phyloP scores from a whole-genome alignment of 2,113 vertebrate species.

The Orientallactaga bullata region DNA sequence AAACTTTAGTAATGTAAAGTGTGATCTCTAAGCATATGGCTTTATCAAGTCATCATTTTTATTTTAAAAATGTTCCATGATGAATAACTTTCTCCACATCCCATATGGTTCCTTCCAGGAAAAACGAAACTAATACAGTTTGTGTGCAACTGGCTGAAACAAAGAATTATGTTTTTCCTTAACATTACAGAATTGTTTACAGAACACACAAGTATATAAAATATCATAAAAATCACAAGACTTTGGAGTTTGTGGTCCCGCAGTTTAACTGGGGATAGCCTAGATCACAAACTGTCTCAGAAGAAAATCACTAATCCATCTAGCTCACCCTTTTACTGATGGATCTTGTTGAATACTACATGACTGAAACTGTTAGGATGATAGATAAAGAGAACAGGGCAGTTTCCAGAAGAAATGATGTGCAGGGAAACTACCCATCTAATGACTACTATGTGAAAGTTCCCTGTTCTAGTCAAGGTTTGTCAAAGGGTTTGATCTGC shows the following conservation, averaged over 20 bases:
- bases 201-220: constrained; percentile 28
- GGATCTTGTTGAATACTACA: not conserved
- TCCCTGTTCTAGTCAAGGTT: not conserved
- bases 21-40: constrained; percentile 19
- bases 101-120: not conserved
- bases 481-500: not conserved
- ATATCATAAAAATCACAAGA: not conserved
- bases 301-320: not conserved
- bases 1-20: constrained; percentile 51
- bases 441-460: not conserved
- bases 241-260: not conserved
- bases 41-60: not conserved
- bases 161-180: constrained; percentile 44
- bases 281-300: not conserved
- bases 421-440: not conserved
- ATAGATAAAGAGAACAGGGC: not conserved
- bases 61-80: constrained; percentile 52
- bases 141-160: not conserved
- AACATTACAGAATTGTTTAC: not conserved
- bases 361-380: not conserved
- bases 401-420: not conserved
- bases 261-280: not conserved
- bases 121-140: not conserved
- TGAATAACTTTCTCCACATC: not conserved
- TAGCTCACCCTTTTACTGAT: not conserved